These are phyloP conservation scores for Mactromeris polynyma DNA, from an alignment of 2,888 invertebrate species.

Conservation along the genomic window DNA sequence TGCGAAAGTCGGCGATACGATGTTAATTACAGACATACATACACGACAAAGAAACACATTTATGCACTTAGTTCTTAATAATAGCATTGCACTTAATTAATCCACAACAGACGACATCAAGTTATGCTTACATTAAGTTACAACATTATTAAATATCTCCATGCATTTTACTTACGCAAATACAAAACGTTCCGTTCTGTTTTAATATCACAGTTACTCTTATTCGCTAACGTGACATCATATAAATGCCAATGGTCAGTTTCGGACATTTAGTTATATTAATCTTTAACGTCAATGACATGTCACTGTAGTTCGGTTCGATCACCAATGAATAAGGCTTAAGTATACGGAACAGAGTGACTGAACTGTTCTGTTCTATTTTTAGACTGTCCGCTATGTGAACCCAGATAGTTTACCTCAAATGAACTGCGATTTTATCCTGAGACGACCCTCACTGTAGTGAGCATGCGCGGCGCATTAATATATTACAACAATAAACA, in stretches of 20 bases:
- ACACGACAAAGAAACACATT: too few species aligned
- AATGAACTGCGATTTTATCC: slow-evolving; percentile 72
- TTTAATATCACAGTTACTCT: neutral
- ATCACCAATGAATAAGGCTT: slow-evolving; percentile 9
- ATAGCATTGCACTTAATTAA: too few species aligned
- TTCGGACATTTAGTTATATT: neutral
- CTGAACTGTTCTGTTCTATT: slow-evolving; percentile 64
- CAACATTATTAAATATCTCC: neutral
- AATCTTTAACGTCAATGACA: slow-evolving; percentile 59
- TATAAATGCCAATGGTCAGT: slow-evolving; percentile 21
- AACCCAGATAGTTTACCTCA: slow-evolving; percentile 72
- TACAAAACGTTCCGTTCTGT: neutral
- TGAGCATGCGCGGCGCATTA: slow-evolving; percentile 59
- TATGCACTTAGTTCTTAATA: too few species aligned
- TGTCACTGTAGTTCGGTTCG: slow-evolving; percentile 47
- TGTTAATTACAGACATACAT: too few species aligned
- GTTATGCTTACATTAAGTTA: too few species aligned
- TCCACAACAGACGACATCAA: too few species aligned
- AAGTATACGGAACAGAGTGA: slow-evolving; percentile 43
- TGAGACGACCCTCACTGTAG: slow-evolving; percentile 63
- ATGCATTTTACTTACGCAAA: slow-evolving; percentile 2
- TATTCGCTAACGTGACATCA: slow-evolving; percentile 54
- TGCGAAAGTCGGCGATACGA: too few species aligned
- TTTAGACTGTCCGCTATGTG: slow-evolving; percentile 73
- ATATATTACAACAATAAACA: neutral